phyloP scores from a whole-genome alignment of 2,113 vertebrate genomes.

The Hippocampus abdominalis region DNA sequence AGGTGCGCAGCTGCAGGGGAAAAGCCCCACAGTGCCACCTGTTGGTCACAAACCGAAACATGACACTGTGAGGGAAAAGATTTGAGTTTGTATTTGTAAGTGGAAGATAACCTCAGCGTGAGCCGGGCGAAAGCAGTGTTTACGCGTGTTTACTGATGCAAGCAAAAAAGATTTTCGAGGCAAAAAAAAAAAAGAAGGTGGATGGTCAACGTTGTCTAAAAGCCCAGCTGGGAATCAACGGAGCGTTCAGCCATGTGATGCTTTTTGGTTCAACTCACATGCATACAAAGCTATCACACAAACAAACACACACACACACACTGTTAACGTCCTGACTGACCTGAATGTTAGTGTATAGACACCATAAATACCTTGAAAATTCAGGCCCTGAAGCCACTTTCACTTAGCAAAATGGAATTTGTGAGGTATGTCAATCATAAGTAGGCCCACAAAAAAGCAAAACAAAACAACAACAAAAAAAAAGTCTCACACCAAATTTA shows the following conservation, averaged over 20 bases:
- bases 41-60: no score
- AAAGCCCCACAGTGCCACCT: no score
- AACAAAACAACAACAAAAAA: no score
- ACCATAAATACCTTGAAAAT: background rate
- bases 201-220: conserved; percentile 8
- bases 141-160: conserved; percentile 1
- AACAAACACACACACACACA: background rate
- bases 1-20: no score
- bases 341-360: background rate
- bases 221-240: conserved; percentile 9
- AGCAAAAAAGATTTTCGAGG: conserved; percentile 1
- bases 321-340: background rate
- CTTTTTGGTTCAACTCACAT: background rate
- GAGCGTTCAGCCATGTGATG: conserved; percentile 10
- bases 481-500: no score
- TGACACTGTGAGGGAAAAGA: no score
- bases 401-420: background rate
- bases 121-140: background rate
- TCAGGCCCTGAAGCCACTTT: background rate
- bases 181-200: background rate
- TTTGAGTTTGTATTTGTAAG: no score
- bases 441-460: background rate
- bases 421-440: background rate
- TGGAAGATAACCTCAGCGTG: background rate
- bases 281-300: background rate